These are phyloP conservation scores for Nasonia vitripennis DNA, from an alignment of 1,140 invertebrate species.

Conservation along the genomic window DNA sequence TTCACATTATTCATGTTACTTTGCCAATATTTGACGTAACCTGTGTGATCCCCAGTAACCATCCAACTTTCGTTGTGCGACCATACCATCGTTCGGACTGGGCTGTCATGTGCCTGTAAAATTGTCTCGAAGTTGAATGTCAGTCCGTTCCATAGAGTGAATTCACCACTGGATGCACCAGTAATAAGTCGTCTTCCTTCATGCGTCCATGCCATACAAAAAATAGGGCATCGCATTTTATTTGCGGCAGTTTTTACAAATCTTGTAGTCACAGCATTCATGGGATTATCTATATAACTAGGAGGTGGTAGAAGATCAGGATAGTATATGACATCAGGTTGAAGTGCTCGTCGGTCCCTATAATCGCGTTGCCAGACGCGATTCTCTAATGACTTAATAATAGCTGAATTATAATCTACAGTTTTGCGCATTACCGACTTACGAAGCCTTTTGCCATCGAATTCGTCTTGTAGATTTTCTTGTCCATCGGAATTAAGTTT, in stretches of 20 bases:
- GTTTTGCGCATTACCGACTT: constrained; percentile 98
- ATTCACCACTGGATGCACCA: constrained; percentile 98
- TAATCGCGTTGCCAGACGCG: constrained; percentile 95
- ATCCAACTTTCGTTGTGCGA: constrained; percentile 99
- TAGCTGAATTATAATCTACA: constrained; percentile 98
- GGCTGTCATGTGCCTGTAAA: constrained; percentile 94
- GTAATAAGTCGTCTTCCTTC: constrained; percentile 98
- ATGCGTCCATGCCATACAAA: constrained; percentile 99
- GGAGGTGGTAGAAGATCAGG: constrained; percentile 92
- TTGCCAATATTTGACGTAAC: constrained; percentile 99
- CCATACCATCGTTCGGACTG: constrained; percentile 99
- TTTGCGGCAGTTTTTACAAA: constrained; percentile 99
- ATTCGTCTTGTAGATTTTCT: constrained; percentile 83
- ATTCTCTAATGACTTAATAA: constrained; percentile 89
- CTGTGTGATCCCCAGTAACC: constrained; percentile 98
- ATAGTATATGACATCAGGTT: constrained; percentile 94
- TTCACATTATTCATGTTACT: constrained; percentile 99
- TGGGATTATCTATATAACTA: constrained; percentile 94
- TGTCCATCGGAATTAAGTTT: constrained; percentile 69
- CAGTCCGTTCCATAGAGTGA: constrained; percentile 99
- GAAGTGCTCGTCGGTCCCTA: constrained; percentile 88
- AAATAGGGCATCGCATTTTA: constrained; percentile 99
- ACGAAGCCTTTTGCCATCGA: constrained; percentile 95
- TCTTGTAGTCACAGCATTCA: constrained; percentile 96
- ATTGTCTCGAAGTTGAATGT: constrained; percentile 99